phyloP scores from a whole-genome alignment of 1,140 invertebrate species.

The Philotrypesis tridentata region DNA sequence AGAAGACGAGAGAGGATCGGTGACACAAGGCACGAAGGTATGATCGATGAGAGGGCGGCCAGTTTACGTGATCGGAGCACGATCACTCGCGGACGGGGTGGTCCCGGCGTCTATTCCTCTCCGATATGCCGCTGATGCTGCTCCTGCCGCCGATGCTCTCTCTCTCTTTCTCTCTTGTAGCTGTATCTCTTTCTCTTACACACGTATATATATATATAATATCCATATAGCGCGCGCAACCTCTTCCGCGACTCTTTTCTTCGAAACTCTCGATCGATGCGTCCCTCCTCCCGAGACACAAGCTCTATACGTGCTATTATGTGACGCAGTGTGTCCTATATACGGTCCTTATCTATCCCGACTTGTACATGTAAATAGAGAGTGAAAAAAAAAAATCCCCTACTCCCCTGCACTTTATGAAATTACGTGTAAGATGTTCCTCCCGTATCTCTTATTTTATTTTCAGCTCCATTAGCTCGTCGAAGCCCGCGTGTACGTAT shows the following conservation, averaged over 20 bases:
- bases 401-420: slow-evolving; percentile 40
- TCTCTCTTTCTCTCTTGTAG: no score
- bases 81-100: slow-evolving; percentile 70
- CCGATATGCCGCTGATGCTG: not conserved
- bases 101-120: slow-evolving; percentile 65
- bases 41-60: slow-evolving; percentile 74
- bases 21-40: slow-evolving; percentile 62
- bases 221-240: not conserved
- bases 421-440: slow-evolving; percentile 48
- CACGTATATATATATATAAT: not conserved
- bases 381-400: no score
- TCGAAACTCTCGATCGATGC: not conserved
- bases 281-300: not conserved
- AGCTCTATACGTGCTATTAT: not conserved
- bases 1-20: slow-evolving; percentile 28
- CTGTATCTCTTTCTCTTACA: not conserved
- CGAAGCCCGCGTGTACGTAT: no score
- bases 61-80: slow-evolving; percentile 73
- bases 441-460: slow-evolving; percentile 34
- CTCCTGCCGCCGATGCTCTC: no score
- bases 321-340: slow-evolving; percentile 15
- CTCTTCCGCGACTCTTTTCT: slow-evolving; percentile 61
- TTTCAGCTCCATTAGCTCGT: slow-evolving; percentile 42
- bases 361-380: slow-evolving; percentile 32
- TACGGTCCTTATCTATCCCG: slow-evolving; percentile 35